Evolutionary conservation across 2,888 invertebrate species (phyloP).

Genomic region (Ophioninae sp.): DNA sequence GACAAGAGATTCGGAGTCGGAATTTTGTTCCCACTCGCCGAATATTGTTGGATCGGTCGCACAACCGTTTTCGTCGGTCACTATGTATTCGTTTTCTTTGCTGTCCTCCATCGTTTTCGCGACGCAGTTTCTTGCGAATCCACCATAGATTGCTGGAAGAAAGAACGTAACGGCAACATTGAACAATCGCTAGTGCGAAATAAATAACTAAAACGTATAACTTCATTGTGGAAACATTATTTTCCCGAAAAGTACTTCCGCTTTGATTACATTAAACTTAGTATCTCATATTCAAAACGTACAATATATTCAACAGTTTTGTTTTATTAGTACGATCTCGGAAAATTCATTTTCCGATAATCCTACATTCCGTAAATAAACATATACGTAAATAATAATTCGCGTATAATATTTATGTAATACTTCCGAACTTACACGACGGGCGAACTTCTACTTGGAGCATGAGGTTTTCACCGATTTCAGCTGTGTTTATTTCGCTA

Average conservation of each 20-base stretch:
- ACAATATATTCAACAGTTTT: too few relatives aligned
- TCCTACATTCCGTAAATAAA: too few relatives aligned
- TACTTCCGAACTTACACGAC: constrained; percentile 79
- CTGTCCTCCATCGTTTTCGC: constrained; percentile 95
- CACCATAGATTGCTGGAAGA: constrained; percentile 91
- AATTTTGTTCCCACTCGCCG: constrained; percentile 95
- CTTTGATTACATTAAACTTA: too few relatives aligned
- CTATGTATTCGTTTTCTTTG: constrained; percentile 94
- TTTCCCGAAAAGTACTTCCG: too few relatives aligned
- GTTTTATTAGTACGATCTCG: too few relatives aligned
- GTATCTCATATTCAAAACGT: too few relatives aligned
- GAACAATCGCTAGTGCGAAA: neutral
- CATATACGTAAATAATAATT: too few relatives aligned
- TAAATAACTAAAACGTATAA: neutral
- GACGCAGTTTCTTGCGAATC: constrained; percentile 95
- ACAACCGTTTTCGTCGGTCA: constrained; percentile 96
- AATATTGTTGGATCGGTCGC: constrained; percentile 96
- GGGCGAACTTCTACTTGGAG: constrained; percentile 93
- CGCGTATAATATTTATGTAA: too few relatives aligned
- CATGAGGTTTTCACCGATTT: constrained; percentile 94
- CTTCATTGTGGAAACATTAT: too few relatives aligned
- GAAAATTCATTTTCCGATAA: too few relatives aligned
- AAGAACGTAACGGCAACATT: neutral
- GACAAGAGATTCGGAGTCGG: constrained; percentile 91
- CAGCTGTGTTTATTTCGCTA: constrained; percentile 94